These are phyloP conservation scores for Hormaphis cornu DNA, from an alignment of 1,140 invertebrate genomes.

Conservation along the genomic window DNA sequence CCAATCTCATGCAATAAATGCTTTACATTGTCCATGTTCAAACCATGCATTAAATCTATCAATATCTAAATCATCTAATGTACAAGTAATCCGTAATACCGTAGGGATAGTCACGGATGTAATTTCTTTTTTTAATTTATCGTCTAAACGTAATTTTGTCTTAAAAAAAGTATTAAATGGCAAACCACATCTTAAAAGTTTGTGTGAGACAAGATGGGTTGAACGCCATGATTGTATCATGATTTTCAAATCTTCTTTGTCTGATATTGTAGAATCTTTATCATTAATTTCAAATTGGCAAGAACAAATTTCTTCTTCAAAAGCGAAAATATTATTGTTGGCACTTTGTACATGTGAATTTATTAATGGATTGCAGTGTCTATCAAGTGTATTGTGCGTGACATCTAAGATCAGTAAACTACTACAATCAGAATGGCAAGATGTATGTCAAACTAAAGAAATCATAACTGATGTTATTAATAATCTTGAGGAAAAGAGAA, in stretches of 20 bases:
- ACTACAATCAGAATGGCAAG: neutral
- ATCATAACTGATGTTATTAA: no score
- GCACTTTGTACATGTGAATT: neutral
- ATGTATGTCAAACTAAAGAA: no score
- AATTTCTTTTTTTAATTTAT: neutral
- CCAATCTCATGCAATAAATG: neutral
- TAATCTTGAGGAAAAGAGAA: no score
- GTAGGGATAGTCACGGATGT: neutral
- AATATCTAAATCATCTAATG: neutral
- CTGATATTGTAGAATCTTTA: neutral
- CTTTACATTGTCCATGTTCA: neutral
- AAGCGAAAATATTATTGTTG: neutral
- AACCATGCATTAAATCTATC: neutral
- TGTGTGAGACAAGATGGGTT: conserved; percentile 3
- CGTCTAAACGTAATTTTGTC: neutral
- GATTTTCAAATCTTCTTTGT: neutral
- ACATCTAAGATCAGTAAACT: neutral
- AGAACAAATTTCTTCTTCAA: neutral
- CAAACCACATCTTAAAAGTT: neutral
- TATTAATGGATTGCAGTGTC: neutral
- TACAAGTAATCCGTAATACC: neutral
- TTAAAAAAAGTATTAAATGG: neutral
- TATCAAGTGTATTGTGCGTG: neutral
- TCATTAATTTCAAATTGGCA: neutral
- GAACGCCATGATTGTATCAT: neutral